Conservation (phyloP, 2,113 vertebrate species). For the Heliornis fulica region DNA sequence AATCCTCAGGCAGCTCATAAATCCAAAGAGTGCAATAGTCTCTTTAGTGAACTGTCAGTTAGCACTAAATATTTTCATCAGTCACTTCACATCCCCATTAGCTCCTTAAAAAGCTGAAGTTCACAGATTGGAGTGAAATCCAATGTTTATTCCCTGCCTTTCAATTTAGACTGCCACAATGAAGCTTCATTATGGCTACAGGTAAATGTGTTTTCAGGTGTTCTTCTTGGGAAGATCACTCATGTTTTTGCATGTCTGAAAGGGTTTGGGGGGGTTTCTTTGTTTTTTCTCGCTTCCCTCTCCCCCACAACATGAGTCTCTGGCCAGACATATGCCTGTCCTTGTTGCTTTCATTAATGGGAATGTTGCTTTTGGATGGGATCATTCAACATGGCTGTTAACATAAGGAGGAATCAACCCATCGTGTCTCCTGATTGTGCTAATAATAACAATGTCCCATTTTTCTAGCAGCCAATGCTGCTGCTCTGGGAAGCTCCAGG, state of each 20-base stretch:
- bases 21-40: not conserved
- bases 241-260: not conserved
- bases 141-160: not conserved
- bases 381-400: not conserved
- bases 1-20: not conserved
- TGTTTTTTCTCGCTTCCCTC: not conserved
- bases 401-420: not conserved
- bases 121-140: conserved; percentile 7
- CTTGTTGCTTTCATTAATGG: not conserved
- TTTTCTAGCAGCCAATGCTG: not conserved
- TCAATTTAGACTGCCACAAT: not conserved
- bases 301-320: not conserved
- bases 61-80: conserved; percentile 46
- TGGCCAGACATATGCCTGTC: not conserved
- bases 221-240: not conserved
- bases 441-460: not conserved
- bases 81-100: conserved; percentile 33
- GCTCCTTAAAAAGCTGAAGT: conserved; percentile 20
- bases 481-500: not conserved
- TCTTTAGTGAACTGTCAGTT: conserved; percentile 41
- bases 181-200: not conserved
- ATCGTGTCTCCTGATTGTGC: not conserved
- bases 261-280: not conserved
- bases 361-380: not conserved
- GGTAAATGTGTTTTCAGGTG: not conserved